Evolutionary conservation across 35 echinoderm and acorn worm species (phyloP), one percentile per base, ranked within the genome.

Genomic region (Patiria miniata): DNA sequence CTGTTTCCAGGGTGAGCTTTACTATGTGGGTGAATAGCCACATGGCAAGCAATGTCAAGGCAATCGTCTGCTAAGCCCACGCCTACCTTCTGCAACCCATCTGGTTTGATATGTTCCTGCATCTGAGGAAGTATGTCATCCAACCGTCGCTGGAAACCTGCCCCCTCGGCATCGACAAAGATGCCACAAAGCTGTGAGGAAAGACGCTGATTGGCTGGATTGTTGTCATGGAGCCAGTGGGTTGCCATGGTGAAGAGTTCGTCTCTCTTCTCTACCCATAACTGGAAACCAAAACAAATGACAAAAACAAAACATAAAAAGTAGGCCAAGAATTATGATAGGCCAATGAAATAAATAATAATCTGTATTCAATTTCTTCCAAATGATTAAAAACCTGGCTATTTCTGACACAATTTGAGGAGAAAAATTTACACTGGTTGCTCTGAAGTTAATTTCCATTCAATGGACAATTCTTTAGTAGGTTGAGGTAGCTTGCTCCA

Each of bases 91-190:
- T 87, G 7, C 32, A 83, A 93, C 39, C 85, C 65, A 23, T 93
- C 84, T 44, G 81, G 82, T 50, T 73, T 61, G 8, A 99, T 89
- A 19, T 84, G 85, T 32, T 99, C 87, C 52, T 40, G 53, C 16
- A 99, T 65, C 17, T 90, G 47, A 21, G 82, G 86, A 40, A 94
- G 51, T 3, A 94, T 8, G 5, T 61, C 54, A 1, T 33, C 44
- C 17, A 91, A 22, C 44, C 90, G 68, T n/a, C 68, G 39, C 26
- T 85, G 52, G 77, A 89, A 92, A 15, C 83, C 90, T 8, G 16
- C 65, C 12, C 59, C 81, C 54, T 99, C 92, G 17, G 86, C 92
- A 55, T 92, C 93, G 2, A 99, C 93, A 83, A 99, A 99, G 29
- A 99, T 69, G 18, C 89, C 96, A 61, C 79, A 89, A 2, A 99